Conservation (phyloP, 2,888 invertebrate genomes). For the Chaitophorus viminalis region DNA sequence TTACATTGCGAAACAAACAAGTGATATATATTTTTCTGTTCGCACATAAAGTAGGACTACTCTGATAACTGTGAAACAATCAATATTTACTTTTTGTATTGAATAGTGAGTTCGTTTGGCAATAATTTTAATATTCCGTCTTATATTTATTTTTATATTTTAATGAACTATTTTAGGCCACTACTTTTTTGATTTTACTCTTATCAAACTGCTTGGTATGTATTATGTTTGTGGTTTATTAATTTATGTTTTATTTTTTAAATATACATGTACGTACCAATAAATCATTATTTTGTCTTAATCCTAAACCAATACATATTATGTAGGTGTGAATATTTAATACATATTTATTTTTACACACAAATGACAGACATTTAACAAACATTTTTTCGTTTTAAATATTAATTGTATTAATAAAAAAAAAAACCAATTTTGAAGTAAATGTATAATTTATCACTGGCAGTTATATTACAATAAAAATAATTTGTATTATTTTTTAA, state of each 20-base stretch:
- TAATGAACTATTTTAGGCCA: conserved; percentile 18
- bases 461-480: not conserved
- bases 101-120: not conserved
- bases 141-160: conserved; percentile 20
- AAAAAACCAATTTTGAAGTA: not conserved
- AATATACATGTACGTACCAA: not conserved
- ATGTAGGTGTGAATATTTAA: not conserved
- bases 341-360: not conserved
- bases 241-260: not conserved
- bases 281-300: not conserved
- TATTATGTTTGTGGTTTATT: not conserved
- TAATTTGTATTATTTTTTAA: conserved; percentile 7
- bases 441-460: not conserved
- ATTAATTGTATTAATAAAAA: not conserved
- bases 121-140: not conserved
- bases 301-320: not conserved
- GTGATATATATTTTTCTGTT: not conserved
- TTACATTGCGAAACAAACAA: not conserved
- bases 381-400: too few species aligned
- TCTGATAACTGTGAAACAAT: not conserved
- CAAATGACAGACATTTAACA: not conserved
- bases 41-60: not conserved
- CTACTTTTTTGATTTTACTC: not conserved
- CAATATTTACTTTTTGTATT: not conserved
- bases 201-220: not conserved